Base-by-base conservation (phyloP, 2,797 vertebrate genomes). In the Merluccius polli region DNA sequence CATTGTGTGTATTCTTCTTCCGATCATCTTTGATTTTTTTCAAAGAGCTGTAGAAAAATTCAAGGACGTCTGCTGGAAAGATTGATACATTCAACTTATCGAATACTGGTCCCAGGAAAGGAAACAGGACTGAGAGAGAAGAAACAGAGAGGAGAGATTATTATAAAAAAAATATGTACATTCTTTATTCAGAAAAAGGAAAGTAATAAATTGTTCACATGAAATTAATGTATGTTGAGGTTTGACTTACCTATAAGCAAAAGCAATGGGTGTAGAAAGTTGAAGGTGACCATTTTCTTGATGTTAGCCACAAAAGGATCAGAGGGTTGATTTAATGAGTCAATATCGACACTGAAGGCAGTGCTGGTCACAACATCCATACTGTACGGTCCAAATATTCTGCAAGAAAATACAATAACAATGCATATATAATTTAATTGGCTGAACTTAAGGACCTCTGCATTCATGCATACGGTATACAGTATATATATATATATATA, bases 321-420 rank as follows among this genome's bases (percentile, higher is more conserved):
- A 0, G 79, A 79, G 1, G 94, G 93, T 27, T 91, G 88, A 85
- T 90, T 90, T 80, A 95, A 90, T 5, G 93, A 95, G 79, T 95
- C 91, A 4, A 94, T 73, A 77, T 95, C 90, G 65, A 95, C 90
- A 9, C 92, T 93, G 85, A 95, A 95, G 0, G 94, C 89, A 15
- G 87, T 91, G 87, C 95, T 94, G 82, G 94, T 77, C 36, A 94
- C 90, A 75, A 94, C 88, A 77, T 96, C 95, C 94, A 95, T 92
- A 73, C 94, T 94, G 87, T 93, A 95, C 24, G 93, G 89, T 18
- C 94, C 93, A 77, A 95, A 93, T 11, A 94, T 18, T 12, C 94
- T 93, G 13, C 3, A 74, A 67, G 52, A 72, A 80, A 79, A 76
- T 44, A 59, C 70, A 63, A 5, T 33, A 4, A 29, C 15, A 0